Base-by-base conservation (phyloP, 2,888 invertebrate species). In the Creontiades dilutus region DNA sequence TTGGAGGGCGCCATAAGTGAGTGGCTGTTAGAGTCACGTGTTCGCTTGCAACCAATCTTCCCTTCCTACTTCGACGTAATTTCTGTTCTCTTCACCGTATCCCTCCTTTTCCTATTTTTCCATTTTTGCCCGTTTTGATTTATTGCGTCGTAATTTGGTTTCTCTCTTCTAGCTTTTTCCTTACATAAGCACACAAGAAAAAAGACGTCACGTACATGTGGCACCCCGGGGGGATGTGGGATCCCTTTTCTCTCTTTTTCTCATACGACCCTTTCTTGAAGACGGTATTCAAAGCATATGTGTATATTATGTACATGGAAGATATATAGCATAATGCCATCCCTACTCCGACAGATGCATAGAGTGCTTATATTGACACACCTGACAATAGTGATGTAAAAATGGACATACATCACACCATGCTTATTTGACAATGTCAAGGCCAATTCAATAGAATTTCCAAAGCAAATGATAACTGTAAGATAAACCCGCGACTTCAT, bases 181-280 rank as follows among this genome's bases (percentile, higher is more conserved):
- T 52, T 37, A 0, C 57, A 16, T n/a, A 16, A 57, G 57, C 16
- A 13, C 2, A 23, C 4, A 68, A 16, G 23, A 57, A 52, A 11
- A 68, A 68, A 68, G 68, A 68, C 68, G 68, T 68, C 68, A 68
- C 68, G 68, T 68, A 68, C 68, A 68, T 68, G 68, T 68, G 68
- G 23, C 23, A 68, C 19, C 68, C 61, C 61, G 16, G 19, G 1
- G 19, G 12, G 52, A 52, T 0, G 12, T 2, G 52, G 57, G n/a
- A 7, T 2, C 11, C 3, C 16, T 68, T n/a, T n/a, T 3, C 23
- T 13, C 68, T 13, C 68, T 68, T 68, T 68, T 12, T 7, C 7
- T 68, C 68, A 68, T 68, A 68, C 23, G 68, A 68, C 4, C 68
- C 68, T 14, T 13, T 68, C 68, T 68, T 23, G 0, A 37, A n/a